These are phyloP conservation scores for Menidia menidia DNA, from an alignment of 2,797 vertebrate genomes.

Conservation along the genomic window DNA sequence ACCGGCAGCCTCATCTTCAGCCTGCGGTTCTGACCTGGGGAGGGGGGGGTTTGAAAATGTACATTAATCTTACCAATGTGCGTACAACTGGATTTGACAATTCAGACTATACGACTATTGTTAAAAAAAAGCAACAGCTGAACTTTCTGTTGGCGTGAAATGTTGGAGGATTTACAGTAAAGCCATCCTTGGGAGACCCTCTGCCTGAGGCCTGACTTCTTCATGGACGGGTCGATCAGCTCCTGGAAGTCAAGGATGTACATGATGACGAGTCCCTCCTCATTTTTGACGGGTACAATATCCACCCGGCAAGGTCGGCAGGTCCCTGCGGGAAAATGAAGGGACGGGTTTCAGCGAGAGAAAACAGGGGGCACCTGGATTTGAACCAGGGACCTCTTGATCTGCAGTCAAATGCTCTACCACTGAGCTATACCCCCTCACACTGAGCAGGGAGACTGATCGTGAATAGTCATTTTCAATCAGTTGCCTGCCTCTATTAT, in stretches of 20 bases:
- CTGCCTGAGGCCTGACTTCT: conserved; percentile 86
- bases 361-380: conserved; percentile 60
- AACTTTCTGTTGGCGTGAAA: background rate
- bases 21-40: conserved; percentile 85
- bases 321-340: conserved; percentile 80
- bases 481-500: too few species aligned
- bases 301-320: conserved; percentile 94
- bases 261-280: conserved; percentile 94
- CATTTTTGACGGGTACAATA: conserved; percentile 94
- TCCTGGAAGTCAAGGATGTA: conserved; percentile 99
- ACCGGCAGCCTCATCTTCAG: conserved; percentile 88
- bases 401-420: conserved; percentile 81
- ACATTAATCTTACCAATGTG: too few species aligned
- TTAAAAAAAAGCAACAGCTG: conserved; percentile 1
- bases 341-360: rapidly evolving
- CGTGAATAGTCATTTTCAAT: too few species aligned
- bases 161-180: conserved; percentile 59
- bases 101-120: rapidly evolving
- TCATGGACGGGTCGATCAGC: conserved; percentile 86
- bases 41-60: conserved; percentile 2
- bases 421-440: conserved; percentile 75
- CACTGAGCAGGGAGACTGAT: background rate
- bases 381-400: conserved; percentile 82
- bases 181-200: conserved; percentile 87
- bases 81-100: background rate